Conservation (phyloP, 2,888 invertebrate genomes). For the Mantis religiosa region DNA sequence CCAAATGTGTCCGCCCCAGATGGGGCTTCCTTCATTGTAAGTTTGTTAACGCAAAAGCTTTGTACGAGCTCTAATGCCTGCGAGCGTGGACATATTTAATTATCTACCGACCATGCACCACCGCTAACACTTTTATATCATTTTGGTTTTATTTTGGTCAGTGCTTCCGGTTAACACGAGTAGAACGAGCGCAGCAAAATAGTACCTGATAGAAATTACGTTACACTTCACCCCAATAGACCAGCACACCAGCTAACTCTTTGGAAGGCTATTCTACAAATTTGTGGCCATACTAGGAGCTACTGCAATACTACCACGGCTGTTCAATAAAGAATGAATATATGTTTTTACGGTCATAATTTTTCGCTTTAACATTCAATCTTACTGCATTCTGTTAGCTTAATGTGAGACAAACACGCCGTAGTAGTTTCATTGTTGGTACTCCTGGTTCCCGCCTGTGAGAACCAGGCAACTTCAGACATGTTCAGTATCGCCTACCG, state of each 20-base stretch:
- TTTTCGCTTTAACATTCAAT: no score
- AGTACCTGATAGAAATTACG: background rate
- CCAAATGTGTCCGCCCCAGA: background rate
- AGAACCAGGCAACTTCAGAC: no score
- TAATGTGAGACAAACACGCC: no score
- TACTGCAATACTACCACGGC: no score
- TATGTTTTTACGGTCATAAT: no score
- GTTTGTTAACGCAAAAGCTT: background rate
- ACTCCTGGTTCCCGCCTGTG: no score
- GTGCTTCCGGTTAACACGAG: background rate
- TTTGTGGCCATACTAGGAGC: background rate
- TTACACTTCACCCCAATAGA: background rate
- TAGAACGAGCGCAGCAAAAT: background rate
- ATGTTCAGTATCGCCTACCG: no score
- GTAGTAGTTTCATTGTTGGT: no score
- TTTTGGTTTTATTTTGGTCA: background rate
- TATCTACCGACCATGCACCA: background rate
- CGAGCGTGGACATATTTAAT: background rate
- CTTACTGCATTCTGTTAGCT: no score
- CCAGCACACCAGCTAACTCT: background rate
- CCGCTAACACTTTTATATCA: background rate
- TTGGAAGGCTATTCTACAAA: background rate
- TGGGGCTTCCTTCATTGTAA: background rate
- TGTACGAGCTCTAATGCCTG: background rate
- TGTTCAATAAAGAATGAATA: no score